A percentile compares a stretch with the other conserved stretches of the same genome.
phyloP scores from a whole-genome alignment of 2,113 vertebrate genomes.

The Tretioscincus oriximinensis region DNA sequence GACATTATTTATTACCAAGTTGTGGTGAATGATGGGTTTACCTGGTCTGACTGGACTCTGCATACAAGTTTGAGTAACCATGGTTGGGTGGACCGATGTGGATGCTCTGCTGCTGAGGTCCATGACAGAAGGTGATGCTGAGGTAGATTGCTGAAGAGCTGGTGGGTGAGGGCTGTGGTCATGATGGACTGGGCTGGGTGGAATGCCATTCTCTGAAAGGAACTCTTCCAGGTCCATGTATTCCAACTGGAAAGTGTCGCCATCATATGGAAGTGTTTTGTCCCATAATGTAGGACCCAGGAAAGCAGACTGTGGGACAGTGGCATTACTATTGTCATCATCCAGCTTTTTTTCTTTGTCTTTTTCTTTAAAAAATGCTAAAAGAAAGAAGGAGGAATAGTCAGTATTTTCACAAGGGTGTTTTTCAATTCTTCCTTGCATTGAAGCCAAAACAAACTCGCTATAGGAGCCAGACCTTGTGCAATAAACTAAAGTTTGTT shows the following conservation, averaged over 20 bases:
- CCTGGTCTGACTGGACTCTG: slow-evolving; percentile 87
- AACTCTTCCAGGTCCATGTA: slow-evolving; percentile 99
- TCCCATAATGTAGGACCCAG: slow-evolving; percentile 97
- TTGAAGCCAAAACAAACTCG: slow-evolving; percentile 14
- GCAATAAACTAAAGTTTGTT: background rate
- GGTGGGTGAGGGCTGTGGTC: slow-evolving; percentile 80
- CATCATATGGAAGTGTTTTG: slow-evolving; percentile 96
- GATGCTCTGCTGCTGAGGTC: slow-evolving; percentile 91
- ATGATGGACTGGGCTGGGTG: slow-evolving; percentile 84
- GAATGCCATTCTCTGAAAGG: slow-evolving; percentile 96
- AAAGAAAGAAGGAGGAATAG: slow-evolving; percentile 24
- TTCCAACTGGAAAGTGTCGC: slow-evolving; percentile 96
- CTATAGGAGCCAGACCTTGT: background rate
- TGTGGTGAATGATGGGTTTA: slow-evolving; percentile 60
- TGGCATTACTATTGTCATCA: slow-evolving; percentile 81
- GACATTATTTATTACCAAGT: background rate
- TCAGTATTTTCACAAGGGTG: background rate
- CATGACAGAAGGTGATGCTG: slow-evolving; percentile 83
- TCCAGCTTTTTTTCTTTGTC: slow-evolving; percentile 95
- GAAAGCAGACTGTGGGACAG: slow-evolving; percentile 92
- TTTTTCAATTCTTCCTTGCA: background rate
- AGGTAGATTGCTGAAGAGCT: slow-evolving; percentile 74
- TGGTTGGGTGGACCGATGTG: slow-evolving; percentile 81
- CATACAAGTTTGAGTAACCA: slow-evolving; percentile 85
- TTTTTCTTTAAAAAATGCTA: slow-evolving; percentile 91